phyloP scores from a whole-genome alignment of 2,888 invertebrate species.

The Lepeophtheirus nordmannii region DNA sequence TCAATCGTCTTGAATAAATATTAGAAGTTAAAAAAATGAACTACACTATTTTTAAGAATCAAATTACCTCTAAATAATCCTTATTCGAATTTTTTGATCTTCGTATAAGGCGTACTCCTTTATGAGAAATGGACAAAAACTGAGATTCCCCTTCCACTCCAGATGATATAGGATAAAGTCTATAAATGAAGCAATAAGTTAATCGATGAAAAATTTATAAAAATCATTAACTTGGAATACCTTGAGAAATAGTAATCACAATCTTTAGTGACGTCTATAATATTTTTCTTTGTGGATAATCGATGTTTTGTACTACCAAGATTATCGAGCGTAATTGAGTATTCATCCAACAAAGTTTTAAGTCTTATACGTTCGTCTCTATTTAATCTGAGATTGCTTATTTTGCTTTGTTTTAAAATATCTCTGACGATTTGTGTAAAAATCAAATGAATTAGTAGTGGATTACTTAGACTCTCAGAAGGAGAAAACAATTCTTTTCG shows the following conservation, averaged over 20 bases:
- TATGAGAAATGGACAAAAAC: constrained; percentile 74
- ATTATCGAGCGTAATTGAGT: constrained; percentile 57
- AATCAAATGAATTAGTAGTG: constrained; percentile 51
- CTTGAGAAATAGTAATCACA: constrained; percentile 92
- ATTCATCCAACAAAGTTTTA: constrained; percentile 50
- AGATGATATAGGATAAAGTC: not conserved
- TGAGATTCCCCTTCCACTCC: constrained; percentile 46
- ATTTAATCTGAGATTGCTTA: constrained; percentile 37
- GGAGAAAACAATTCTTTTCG: constrained; percentile 90
- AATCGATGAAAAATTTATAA: not conserved
- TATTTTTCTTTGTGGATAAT: constrained; percentile 64
- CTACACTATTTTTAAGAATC: not conserved
- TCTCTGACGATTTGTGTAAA: constrained; percentile 45
- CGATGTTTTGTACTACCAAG: constrained; percentile 50
- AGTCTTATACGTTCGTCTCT: constrained; percentile 46
- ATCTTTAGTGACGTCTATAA: constrained; percentile 74
- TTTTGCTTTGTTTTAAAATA: not conserved
- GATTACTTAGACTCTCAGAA: constrained; percentile 54
- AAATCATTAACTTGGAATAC: constrained; percentile 28
- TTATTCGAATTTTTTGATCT: constrained; percentile 39
- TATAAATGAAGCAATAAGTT: not conserved
- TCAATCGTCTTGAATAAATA: constrained; percentile 17
- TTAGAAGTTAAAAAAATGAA: not conserved
- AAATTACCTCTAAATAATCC: constrained; percentile 37
- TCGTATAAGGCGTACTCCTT: constrained; percentile 53